Percentiles rank a stretch among this genome's conserved stretches.
Evolutionary conservation across 37 sponge, comb jelly and placozoan species (phyloP).

Genomic region (Beroe forskalii): DNA sequence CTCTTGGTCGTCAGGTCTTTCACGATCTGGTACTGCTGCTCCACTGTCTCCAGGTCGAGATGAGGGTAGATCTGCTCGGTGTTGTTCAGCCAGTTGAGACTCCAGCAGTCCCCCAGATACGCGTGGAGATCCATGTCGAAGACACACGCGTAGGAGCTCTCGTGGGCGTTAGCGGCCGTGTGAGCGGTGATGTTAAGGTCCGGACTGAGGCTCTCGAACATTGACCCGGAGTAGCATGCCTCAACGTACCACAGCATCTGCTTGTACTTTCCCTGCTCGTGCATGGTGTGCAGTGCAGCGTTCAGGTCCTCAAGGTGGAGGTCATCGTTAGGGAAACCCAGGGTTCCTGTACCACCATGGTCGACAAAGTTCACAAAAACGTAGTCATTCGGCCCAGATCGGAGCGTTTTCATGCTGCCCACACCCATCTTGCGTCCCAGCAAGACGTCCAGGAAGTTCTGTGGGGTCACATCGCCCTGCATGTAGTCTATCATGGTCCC

Average conservation of each 20-base stretch:
- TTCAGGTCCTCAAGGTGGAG: slow-evolving; percentile 39
- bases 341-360: slow-evolving; percentile 77
- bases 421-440: slow-evolving; percentile 66
- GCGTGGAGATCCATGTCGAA: slow-evolving; percentile 68
- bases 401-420: background rate
- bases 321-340: slow-evolving; percentile 75
- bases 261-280: slow-evolving; percentile 20
- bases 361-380: slow-evolving; percentile 83
- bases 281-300: background rate
- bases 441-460: slow-evolving; percentile 75
- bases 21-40: slow-evolving; percentile 72
- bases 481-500: slow-evolving; percentile 79
- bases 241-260: slow-evolving; percentile 84
- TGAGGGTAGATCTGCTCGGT: slow-evolving; percentile 68
- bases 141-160: slow-evolving; percentile 80
- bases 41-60: slow-evolving; percentile 69
- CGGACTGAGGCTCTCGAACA: slow-evolving; percentile 70
- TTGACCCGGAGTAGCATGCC: slow-evolving; percentile 82
- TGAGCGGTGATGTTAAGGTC: slow-evolving; percentile 73
- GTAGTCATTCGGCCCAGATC: slow-evolving; percentile 72
- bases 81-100: slow-evolving; percentile 86
- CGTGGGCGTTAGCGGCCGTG: slow-evolving; percentile 74
- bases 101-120: slow-evolving; percentile 81
- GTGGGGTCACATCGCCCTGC: slow-evolving; percentile 72
- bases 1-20: slow-evolving; percentile 74